Evolutionary conservation across 2,888 invertebrate species (phyloP).

Genomic region (Calephelis perditalis): DNA sequence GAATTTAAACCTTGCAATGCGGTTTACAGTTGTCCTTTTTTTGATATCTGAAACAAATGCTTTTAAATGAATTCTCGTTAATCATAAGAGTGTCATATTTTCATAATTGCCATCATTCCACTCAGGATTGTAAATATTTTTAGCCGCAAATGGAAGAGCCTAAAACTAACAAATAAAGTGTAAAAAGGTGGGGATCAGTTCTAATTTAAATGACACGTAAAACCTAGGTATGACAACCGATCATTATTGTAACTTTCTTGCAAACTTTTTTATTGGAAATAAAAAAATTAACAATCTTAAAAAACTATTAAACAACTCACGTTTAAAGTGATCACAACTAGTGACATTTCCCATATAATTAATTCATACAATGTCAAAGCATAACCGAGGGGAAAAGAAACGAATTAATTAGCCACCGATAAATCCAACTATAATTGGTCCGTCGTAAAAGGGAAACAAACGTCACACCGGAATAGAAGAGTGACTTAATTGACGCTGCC

Average conservation of each 20-base stretch:
- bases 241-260: too few species aligned
- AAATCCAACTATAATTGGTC: constrained; percentile 42
- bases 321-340: background rate
- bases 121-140: too few species aligned
- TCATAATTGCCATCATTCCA: too few species aligned
- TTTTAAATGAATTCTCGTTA: too few species aligned
- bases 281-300: background rate
- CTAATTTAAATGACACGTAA: too few species aligned
- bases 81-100: too few species aligned
- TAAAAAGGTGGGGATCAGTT: too few species aligned
- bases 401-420: constrained; percentile 32
- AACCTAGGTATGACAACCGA: too few species aligned
- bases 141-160: too few species aligned
- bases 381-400: constrained; percentile 19
- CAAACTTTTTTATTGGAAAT: too few species aligned
- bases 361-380: constrained; percentile 8
- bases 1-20: constrained; percentile 43
- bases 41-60: constrained; percentile 12
- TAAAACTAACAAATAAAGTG: too few species aligned
- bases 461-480: constrained; percentile 39
- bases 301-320: background rate
- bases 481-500: constrained; percentile 46
- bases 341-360: background rate
- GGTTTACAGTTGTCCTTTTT: constrained; percentile 49
- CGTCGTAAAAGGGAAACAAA: constrained; percentile 37